Evolutionary conservation across 2,113 vertebrate genomes (phyloP).

Genomic region (Calyptomena viridis): DNA sequence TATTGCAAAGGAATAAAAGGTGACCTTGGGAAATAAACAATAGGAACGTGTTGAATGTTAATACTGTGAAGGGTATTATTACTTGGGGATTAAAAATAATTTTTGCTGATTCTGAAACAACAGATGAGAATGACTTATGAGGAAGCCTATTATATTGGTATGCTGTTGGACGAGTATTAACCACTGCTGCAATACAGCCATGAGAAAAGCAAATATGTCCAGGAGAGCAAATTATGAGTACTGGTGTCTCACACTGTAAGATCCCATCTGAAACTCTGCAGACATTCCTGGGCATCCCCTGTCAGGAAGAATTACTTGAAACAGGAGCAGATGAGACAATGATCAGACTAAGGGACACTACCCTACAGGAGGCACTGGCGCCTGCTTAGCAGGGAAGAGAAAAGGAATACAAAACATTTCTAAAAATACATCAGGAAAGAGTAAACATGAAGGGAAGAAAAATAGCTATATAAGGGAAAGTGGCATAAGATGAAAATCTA

Average conservation of each 20-base stretch:
- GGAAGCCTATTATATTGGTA: not conserved
- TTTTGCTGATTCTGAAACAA: not conserved
- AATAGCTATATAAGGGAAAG: constrained; percentile 21
- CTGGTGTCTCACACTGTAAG: not conserved
- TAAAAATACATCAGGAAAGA: constrained; percentile 10
- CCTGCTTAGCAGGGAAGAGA: not conserved
- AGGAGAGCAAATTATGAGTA: not conserved
- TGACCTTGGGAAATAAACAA: not conserved
- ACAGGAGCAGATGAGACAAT: not conserved
- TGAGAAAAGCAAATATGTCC: not conserved
- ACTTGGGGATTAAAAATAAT: not conserved
- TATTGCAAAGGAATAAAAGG: not conserved
- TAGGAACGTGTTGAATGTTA: not conserved
- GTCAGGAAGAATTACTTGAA: not conserved
- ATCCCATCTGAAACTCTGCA: not conserved
- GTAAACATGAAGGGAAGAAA: not conserved
- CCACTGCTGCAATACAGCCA: not conserved
- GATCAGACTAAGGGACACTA: not conserved
- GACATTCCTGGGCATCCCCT: not conserved
- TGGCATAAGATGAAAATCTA: not conserved
- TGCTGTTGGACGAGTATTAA: not conserved
- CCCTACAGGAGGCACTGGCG: not conserved
- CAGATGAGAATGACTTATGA: not conserved
- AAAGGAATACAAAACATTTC: constrained; percentile 2
- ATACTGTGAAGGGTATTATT: not conserved